Percentiles rank a stretch among this genome's conserved stretches.
Evolutionary conservation across 1,140 invertebrate genomes (phyloP).

Genomic region (Cyclargus thomasi): DNA sequence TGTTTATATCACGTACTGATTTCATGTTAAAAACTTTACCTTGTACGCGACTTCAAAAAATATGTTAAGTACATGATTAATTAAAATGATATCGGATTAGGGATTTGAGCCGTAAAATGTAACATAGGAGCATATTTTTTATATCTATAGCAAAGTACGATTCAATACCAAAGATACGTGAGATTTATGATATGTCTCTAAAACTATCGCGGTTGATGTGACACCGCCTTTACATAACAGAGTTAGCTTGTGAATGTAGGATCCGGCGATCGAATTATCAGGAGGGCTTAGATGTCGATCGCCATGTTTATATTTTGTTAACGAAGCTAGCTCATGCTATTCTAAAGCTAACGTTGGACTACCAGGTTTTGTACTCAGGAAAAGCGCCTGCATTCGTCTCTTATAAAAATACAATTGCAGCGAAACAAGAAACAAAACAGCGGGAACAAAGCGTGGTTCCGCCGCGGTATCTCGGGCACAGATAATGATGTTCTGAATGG

Average conservation of each 20-base stretch:
- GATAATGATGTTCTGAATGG: constrained; percentile 64
- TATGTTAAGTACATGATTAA: too few species aligned
- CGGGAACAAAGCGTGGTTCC: constrained; percentile 32
- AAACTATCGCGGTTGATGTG: constrained; percentile 2
- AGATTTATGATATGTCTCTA: neutral
- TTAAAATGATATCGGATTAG: too few species aligned
- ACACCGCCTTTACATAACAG: neutral
- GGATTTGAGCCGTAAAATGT: too few species aligned
- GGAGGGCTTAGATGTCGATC: constrained; percentile 5
- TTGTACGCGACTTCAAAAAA: too few species aligned
- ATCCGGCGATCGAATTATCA: constrained; percentile 5
- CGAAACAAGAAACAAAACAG: constrained; percentile 26
- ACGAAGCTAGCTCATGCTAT: neutral
- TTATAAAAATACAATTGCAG: constrained; percentile 14
- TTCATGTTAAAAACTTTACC: too few species aligned
- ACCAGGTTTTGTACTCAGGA: neutral
- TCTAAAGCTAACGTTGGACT: neutral
- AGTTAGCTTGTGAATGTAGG: constrained; percentile 10
- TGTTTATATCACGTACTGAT: too few species aligned
- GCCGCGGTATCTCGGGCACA: constrained; percentile 37
- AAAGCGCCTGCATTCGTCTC: constrained; percentile 11
- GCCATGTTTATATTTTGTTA: neutral
- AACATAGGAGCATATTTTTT: too few species aligned
- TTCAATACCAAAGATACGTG: too few species aligned
- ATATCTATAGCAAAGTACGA: too few species aligned